Evolutionary conservation across 2,113 vertebrate genomes (phyloP).

Genomic region (Anser brachyrhynchus): DNA sequence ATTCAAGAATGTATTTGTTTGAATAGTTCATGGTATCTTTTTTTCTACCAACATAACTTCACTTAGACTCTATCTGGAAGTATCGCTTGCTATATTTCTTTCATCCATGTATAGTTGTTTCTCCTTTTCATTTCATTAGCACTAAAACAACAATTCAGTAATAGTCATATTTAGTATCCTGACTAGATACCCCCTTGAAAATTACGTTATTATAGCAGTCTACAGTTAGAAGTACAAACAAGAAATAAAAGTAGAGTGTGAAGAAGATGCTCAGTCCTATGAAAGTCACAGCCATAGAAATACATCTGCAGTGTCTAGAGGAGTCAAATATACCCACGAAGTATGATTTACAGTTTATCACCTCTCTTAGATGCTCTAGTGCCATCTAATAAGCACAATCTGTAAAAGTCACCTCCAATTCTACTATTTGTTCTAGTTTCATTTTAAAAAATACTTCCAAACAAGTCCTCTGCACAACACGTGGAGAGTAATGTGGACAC

Average conservation of each 20-base stretch:
- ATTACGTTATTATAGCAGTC: background rate
- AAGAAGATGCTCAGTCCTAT: background rate
- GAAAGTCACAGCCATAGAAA: background rate
- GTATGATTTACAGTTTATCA: background rate
- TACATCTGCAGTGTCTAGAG: background rate
- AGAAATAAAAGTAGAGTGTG: background rate
- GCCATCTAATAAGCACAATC: background rate
- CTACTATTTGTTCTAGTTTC: background rate
- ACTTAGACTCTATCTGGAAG: background rate
- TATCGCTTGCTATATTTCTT: background rate
- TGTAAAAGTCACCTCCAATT: background rate
- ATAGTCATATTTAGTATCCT: background rate
- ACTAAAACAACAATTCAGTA: background rate
- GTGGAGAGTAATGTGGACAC: background rate
- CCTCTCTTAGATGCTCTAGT: background rate
- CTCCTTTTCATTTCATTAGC: constrained; percentile 7
- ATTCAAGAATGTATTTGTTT: background rate
- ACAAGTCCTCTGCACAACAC: background rate
- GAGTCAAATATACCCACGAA: background rate
- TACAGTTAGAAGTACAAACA: background rate
- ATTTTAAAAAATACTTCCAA: background rate
- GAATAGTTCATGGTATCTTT: background rate
- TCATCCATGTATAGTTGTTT: background rate
- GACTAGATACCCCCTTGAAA: background rate
- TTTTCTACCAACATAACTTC: background rate